phyloP scores from a whole-genome alignment of 1,140 invertebrate genomes.

The Chymomyza costata region DNA sequence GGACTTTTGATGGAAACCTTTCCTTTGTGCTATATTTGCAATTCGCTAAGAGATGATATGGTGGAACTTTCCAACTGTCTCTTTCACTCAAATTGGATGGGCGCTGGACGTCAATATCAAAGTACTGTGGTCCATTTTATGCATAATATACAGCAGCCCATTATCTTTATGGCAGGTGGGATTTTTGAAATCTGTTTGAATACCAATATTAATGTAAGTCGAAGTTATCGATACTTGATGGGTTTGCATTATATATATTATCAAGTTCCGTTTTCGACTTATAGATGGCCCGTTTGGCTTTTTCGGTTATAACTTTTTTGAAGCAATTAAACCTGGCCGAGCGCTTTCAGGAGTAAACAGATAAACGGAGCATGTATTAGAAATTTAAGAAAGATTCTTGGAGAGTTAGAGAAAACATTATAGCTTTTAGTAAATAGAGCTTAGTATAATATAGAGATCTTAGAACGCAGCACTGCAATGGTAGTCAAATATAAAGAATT shows the following conservation, averaged over 20 bases:
- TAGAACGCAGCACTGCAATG: too few relatives aligned
- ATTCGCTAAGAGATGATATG: conserved; percentile 32
- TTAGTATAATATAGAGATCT: too few relatives aligned
- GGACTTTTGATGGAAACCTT: conserved; percentile 35
- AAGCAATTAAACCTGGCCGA: conserved; percentile 49
- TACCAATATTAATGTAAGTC: conserved; percentile 42
- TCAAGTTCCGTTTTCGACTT: background rate
- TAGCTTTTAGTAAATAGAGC: too few relatives aligned
- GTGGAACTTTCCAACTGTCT: conserved; percentile 31
- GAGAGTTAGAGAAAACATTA: too few relatives aligned
- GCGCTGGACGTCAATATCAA: conserved; percentile 27
- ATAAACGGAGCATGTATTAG: too few relatives aligned
- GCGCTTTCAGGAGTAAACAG: conserved; percentile 26
- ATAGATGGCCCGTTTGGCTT: conserved; percentile 38
- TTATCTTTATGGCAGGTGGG: conserved; percentile 35
- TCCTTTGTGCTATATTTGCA: conserved; percentile 51
- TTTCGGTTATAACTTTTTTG: conserved; percentile 40
- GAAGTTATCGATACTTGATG: too few relatives aligned
- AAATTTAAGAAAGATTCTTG: too few relatives aligned
- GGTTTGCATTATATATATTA: too few relatives aligned
- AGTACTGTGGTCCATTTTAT: conserved; percentile 32
- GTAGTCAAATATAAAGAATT: too few relatives aligned
- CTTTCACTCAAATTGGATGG: conserved; percentile 48
- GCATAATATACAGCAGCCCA: conserved; percentile 48
- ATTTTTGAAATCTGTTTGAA: conserved; percentile 38